Conservation (phyloP, 2,888 invertebrate species). For the Athalia rosae region DNA sequence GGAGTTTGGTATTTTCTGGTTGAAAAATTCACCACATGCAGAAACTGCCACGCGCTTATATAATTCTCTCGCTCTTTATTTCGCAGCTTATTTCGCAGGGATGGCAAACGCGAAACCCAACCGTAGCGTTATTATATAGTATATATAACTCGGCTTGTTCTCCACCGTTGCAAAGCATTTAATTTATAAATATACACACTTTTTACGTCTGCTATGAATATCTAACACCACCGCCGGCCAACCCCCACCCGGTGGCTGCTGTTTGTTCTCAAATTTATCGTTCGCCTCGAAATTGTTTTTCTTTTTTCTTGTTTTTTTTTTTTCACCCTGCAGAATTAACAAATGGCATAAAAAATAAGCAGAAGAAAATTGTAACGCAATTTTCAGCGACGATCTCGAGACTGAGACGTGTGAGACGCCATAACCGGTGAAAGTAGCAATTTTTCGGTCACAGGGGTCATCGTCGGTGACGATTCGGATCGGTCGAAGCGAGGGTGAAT, state of each 20-base stretch:
- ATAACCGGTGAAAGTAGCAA: too few species aligned
- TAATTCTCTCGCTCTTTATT: slow-evolving; percentile 13
- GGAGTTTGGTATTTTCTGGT: not conserved
- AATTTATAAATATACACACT: slow-evolving; percentile 62
- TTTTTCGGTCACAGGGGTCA: too few species aligned
- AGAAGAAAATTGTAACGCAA: not conserved
- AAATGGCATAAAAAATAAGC: not conserved
- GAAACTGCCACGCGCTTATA: not conserved
- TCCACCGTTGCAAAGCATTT: slow-evolving; percentile 52
- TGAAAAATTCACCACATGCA: not conserved
- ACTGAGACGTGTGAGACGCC: too few species aligned
- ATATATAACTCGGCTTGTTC: not conserved
- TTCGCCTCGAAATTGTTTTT: slow-evolving; percentile 1
- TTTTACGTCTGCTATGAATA: slow-evolving; percentile 48
- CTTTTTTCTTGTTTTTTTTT: not conserved
- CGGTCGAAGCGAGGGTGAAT: too few species aligned
- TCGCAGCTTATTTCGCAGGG: slow-evolving; percentile 23
- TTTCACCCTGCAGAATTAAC: slow-evolving; percentile 35
- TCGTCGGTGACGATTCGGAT: too few species aligned
- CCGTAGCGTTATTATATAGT: not conserved
- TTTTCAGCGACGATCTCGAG: too few species aligned
- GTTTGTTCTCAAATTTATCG: slow-evolving; percentile 24
- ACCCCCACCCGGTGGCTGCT: not conserved
- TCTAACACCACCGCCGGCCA: not conserved
- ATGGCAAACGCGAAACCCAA: not conserved